phyloP scores from a whole-genome alignment of 1,140 invertebrate genomes.

The Neodiprion fabricii region DNA sequence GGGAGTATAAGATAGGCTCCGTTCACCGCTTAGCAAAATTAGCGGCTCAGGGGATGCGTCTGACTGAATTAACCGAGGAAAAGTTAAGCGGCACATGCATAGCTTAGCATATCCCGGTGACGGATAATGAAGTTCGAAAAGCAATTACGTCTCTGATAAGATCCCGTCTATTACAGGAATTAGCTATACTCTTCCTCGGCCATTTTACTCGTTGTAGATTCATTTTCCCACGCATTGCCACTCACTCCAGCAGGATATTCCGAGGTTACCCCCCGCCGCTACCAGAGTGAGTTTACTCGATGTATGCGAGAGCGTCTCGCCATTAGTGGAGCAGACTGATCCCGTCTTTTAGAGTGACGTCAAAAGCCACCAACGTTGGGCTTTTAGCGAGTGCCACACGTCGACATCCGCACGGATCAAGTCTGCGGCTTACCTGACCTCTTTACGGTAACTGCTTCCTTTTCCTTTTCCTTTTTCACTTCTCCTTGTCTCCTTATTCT shows the following conservation, averaged over 20 bases:
- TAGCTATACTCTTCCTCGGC: no score
- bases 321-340: not conserved
- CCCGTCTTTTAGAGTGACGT: constrained; percentile 15
- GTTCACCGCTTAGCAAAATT: not conserved
- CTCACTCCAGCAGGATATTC: no score
- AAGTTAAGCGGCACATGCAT: no score
- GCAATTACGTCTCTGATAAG: no score
- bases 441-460: not conserved
- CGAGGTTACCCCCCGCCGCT: no score
- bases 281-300: no score
- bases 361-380: constrained; percentile 18
- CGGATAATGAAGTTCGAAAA: no score
- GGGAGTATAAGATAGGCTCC: not conserved
- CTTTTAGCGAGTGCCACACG: constrained; percentile 25
- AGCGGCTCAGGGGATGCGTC: not conserved
- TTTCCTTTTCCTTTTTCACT: not conserved
- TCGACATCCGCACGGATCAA: constrained; percentile 28
- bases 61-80: not conserved
- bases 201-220: no score
- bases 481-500: not conserved
- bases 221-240: no score
- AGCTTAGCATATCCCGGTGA: no score
- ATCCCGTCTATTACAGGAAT: no score
- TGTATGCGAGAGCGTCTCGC: not conserved
- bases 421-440: constrained; percentile 11